Evolutionary conservation across 2,888 invertebrate genomes (phyloP).

Genomic region (Nemoura dubitans): DNA sequence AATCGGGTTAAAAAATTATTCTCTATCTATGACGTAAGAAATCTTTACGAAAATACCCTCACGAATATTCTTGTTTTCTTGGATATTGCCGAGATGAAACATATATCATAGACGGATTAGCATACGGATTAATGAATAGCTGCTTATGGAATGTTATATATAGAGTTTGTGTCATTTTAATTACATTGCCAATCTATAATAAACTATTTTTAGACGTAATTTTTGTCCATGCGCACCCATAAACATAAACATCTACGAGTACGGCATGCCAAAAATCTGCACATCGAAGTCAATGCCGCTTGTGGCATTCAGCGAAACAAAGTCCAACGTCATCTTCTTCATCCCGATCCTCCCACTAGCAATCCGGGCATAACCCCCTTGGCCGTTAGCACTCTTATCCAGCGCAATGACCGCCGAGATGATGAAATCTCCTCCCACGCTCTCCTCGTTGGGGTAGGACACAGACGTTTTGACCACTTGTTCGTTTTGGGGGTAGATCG

Average conservation of each 20-base stretch:
- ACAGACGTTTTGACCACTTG: not conserved
- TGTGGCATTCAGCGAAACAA: not conserved
- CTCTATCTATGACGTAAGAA: too few species aligned
- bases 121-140: too few species aligned
- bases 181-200: too few species aligned
- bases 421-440: not conserved
- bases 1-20: too few species aligned
- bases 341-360: not conserved
- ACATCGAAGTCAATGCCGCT: not conserved
- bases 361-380: not conserved
- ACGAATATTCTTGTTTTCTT: too few species aligned
- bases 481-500: not conserved
- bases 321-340: not conserved
- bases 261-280: not conserved
- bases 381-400: not conserved
- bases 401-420: not conserved
- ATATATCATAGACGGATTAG: too few species aligned
- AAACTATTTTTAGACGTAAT: too few species aligned
- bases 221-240: too few species aligned
- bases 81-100: too few species aligned
- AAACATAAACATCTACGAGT: not conserved
- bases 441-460: not conserved
- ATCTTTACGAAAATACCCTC: too few species aligned
- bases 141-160: too few species aligned
- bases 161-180: too few species aligned